phyloP scores from a whole-genome alignment of 2,113 vertebrate species.

The Malurus elegans region DNA sequence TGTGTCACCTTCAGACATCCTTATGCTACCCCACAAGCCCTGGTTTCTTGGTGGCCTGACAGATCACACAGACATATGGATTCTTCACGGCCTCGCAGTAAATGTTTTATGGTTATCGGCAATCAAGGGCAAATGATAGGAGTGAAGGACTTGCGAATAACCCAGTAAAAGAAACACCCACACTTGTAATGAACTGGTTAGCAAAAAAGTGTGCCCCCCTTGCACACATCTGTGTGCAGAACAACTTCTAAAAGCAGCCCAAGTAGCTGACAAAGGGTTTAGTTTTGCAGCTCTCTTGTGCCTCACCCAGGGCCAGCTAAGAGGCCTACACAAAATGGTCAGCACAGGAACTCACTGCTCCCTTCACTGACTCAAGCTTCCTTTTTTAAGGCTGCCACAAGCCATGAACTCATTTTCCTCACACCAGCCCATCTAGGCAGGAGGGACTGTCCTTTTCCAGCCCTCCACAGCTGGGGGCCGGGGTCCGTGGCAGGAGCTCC shows the following conservation, averaged over 20 bases:
- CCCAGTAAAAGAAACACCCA: conserved; percentile 21
- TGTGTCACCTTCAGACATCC: conserved; percentile 93
- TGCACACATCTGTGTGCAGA: background rate
- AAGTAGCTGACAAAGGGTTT: background rate
- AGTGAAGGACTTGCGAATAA: conserved; percentile 57
- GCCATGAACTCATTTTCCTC: background rate
- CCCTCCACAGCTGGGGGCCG: background rate
- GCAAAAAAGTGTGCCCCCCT: background rate
- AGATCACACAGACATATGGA: conserved; percentile 80
- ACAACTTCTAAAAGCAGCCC: background rate
- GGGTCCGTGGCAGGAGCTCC: background rate
- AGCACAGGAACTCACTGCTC: background rate
- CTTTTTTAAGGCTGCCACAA: background rate
- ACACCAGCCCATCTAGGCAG: background rate
- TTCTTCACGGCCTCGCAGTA: conserved; percentile 78
- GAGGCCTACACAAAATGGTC: background rate
- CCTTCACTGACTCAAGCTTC: background rate
- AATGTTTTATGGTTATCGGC: conserved; percentile 71
- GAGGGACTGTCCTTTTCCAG: background rate
- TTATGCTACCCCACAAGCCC: conserved; percentile 75
- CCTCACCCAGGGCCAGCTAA: background rate
- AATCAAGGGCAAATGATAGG: conserved; percentile 71
- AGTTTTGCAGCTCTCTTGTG: background rate
- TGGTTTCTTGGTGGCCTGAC: conserved; percentile 80
- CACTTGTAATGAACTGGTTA: background rate